Percentiles rank a stretch among this genome's conserved stretches.
These are phyloP conservation scores for Pyrocoelia pectoralis DNA, from an alignment of 2,888 invertebrate species.

Conservation along the genomic window DNA sequence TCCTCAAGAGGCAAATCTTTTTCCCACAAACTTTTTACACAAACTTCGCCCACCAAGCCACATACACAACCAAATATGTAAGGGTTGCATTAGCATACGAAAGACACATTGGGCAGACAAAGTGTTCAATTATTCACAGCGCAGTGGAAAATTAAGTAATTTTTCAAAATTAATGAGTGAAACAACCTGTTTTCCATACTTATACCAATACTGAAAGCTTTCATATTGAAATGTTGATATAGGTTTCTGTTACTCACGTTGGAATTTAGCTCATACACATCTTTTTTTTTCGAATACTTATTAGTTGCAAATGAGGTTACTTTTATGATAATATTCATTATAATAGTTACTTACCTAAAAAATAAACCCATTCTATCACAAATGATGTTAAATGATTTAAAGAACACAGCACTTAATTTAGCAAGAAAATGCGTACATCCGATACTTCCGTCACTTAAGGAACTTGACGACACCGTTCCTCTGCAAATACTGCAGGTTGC, in stretches of 20 bases:
- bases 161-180: not conserved
- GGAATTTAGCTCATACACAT: not conserved
- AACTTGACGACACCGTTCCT: slow-evolving; percentile 33
- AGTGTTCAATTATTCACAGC: too few relatives aligned
- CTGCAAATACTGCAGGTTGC: slow-evolving; percentile 32
- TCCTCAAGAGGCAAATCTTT: too few relatives aligned
- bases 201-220: not conserved
- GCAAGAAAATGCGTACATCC: not conserved
- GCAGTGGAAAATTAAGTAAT: too few relatives aligned
- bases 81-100: too few relatives aligned
- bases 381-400: not conserved
- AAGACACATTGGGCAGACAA: too few relatives aligned
- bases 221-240: not conserved
- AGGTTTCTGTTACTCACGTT: not conserved
- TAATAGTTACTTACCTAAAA: slow-evolving; percentile 1
- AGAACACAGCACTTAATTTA: not conserved
- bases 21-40: too few relatives aligned
- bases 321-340: too few relatives aligned
- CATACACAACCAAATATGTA: too few relatives aligned
- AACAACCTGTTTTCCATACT: too few relatives aligned
- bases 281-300: not conserved
- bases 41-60: too few relatives aligned
- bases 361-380: not conserved
- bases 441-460: slow-evolving; percentile 18
- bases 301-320: not conserved